These are phyloP conservation scores for Nesoenas mayeri DNA, from an alignment of 2,113 vertebrate genomes.

Conservation along the genomic window DNA sequence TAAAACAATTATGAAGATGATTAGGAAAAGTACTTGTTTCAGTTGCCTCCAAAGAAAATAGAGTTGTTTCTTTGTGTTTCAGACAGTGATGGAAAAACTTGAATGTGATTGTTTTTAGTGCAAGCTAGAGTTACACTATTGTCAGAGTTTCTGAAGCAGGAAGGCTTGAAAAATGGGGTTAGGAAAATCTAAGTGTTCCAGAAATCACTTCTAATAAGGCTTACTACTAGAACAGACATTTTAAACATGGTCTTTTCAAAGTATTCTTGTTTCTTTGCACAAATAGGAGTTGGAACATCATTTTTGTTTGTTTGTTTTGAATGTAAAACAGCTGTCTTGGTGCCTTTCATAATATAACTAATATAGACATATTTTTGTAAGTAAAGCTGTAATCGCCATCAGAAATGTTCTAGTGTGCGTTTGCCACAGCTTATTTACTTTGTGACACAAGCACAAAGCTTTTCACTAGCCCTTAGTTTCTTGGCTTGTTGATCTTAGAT, in stretches of 20 bases:
- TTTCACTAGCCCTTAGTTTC: not conserved
- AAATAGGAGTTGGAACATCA: not conserved
- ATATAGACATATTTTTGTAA: not conserved
- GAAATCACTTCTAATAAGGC: not conserved
- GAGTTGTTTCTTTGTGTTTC: constrained; percentile 51
- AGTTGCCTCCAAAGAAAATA: constrained; percentile 69
- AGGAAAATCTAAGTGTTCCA: not conserved
- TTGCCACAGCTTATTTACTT: constrained; percentile 27
- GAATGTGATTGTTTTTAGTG: constrained; percentile 44
- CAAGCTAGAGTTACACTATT: not conserved
- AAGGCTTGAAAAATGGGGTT: constrained; percentile 24
- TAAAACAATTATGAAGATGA: constrained; percentile 39
- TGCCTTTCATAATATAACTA: not conserved
- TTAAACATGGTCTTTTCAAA: not conserved
- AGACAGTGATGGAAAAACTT: constrained; percentile 35
- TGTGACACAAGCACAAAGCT: constrained; percentile 17
- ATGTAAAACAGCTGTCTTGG: not conserved
- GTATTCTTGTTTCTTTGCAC: not conserved
- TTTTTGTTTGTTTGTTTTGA: constrained; percentile 1
- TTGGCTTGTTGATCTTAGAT: constrained; percentile 20
- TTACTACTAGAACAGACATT: not conserved
- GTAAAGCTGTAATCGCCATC: not conserved
- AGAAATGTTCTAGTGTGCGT: not conserved
- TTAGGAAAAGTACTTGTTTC: constrained; percentile 56
- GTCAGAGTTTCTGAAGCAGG: constrained; percentile 43